These are phyloP conservation scores for Nemoura dubitans DNA, from an alignment of 2,888 invertebrate genomes.

Conservation along the genomic window DNA sequence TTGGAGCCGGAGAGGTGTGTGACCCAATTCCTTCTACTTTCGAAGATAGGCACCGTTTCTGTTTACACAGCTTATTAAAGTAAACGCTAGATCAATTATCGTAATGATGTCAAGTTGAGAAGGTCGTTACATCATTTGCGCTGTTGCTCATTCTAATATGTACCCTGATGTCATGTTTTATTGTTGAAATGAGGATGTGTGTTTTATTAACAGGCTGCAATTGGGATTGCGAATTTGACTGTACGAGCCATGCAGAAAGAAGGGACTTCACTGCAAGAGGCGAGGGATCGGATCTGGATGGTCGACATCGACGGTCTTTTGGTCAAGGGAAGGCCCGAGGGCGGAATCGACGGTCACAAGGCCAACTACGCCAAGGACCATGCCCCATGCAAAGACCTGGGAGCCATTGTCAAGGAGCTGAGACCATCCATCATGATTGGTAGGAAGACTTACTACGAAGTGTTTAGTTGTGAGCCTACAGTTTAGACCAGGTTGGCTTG, in stretches of 20 bases:
- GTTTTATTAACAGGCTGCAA: conserved; percentile 74
- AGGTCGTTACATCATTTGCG: not conserved
- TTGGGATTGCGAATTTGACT: conserved; percentile 91
- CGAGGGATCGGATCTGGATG: conserved; percentile 92
- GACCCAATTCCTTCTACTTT: too few relatives aligned
- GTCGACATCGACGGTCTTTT: conserved; percentile 92
- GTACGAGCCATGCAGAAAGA: conserved; percentile 88
- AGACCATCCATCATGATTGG: conserved; percentile 91
- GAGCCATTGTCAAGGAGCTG: conserved; percentile 80
- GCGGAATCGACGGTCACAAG: conserved; percentile 68
- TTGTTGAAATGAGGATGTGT: conserved; percentile 34
- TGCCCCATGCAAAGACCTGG: conserved; percentile 79
- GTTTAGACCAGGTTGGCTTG: too few relatives aligned
- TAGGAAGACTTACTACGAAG: conserved; percentile 60
- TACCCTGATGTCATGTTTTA: conserved; percentile 54
- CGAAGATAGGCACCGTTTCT: too few relatives aligned
- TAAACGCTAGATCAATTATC: conserved; percentile 1
- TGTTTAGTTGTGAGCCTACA: too few relatives aligned
- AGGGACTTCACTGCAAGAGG: conserved; percentile 71
- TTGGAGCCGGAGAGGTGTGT: conserved; percentile 79
- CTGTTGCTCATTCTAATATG: conserved; percentile 22
- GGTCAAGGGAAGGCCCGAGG: conserved; percentile 72
- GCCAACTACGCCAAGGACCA: conserved; percentile 79
- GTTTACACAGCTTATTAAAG: not conserved
- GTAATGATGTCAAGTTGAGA: not conserved